Percentiles rank a stretch among this genome's conserved stretches.
Conservation (phyloP, 2,113 vertebrate genomes). For the Spheniscus mendiculus region DNA sequence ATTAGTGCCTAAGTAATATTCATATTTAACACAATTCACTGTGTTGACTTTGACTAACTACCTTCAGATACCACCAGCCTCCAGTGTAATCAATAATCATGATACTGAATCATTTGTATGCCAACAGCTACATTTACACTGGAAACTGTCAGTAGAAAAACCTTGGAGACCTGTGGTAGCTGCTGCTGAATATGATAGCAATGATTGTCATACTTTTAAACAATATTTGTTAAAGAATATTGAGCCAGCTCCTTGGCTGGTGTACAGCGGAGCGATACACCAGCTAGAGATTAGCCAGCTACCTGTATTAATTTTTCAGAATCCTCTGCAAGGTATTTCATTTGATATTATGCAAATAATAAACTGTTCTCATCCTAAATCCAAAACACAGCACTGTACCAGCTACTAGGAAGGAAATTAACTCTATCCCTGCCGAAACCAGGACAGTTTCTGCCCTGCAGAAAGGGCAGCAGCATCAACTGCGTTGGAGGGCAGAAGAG, state of each 20-base stretch:
- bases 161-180: slow-evolving; percentile 32
- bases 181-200: slow-evolving; percentile 40
- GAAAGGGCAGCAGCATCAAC: not conserved
- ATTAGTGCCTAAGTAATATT: slow-evolving; percentile 58
- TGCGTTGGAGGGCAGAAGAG: not conserved
- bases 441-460: not conserved
- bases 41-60: slow-evolving; percentile 70
- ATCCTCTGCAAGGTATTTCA: not conserved
- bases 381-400: too few species aligned
- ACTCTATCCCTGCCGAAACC: too few species aligned
- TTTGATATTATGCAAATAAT: not conserved
- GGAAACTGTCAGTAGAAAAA: slow-evolving; percentile 37
- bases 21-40: slow-evolving; percentile 47
- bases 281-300: not conserved
- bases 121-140: slow-evolving; percentile 35
- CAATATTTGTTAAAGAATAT: slow-evolving; percentile 14
- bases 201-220: slow-evolving; percentile 26
- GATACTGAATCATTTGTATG: slow-evolving; percentile 56
- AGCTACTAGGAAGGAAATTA: too few species aligned
- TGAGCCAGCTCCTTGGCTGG: not conserved
- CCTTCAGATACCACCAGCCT: slow-evolving; percentile 58
- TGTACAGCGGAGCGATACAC: not conserved
- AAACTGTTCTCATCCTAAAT: too few species aligned
- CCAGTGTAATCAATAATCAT: slow-evolving; percentile 61
- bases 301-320: slow-evolving; percentile 14